These are phyloP conservation scores for Tarsius wallacei DNA, from an alignment of 2,797 vertebrate species.

Conservation along the genomic window DNA sequence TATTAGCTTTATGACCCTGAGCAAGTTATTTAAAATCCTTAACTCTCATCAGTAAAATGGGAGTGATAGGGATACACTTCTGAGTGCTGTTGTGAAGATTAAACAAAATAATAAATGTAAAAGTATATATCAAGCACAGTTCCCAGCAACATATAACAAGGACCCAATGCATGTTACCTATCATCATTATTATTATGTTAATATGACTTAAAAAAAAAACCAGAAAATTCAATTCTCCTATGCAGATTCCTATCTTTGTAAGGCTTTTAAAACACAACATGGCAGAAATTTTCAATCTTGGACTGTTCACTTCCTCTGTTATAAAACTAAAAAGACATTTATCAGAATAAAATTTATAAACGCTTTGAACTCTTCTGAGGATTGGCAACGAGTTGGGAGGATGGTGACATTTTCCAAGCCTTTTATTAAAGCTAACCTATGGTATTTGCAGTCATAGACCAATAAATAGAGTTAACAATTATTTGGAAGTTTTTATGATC, in stretches of 20 bases:
- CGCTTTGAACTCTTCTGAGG: background rate
- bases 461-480: background rate
- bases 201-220: background rate
- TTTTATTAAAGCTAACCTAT: background rate
- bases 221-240: background rate
- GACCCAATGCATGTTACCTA: background rate
- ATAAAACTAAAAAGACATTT: background rate
- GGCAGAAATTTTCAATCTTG: background rate
- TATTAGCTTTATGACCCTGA: background rate
- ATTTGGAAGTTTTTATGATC: background rate
- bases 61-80: background rate
- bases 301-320: background rate
- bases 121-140: background rate
- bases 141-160: background rate
- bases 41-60: background rate
- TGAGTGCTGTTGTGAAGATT: background rate
- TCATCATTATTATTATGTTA: background rate
- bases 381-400: background rate
- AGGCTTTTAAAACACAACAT: background rate
- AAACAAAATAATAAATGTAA: background rate
- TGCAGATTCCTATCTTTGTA: background rate
- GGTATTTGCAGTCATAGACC: background rate
- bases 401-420: background rate
- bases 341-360: conserved; percentile 43
- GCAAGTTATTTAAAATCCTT: conserved; percentile 15